phyloP scores from a whole-genome alignment of 2,888 invertebrate genomes.

The Leptinotarsa haldemani region DNA sequence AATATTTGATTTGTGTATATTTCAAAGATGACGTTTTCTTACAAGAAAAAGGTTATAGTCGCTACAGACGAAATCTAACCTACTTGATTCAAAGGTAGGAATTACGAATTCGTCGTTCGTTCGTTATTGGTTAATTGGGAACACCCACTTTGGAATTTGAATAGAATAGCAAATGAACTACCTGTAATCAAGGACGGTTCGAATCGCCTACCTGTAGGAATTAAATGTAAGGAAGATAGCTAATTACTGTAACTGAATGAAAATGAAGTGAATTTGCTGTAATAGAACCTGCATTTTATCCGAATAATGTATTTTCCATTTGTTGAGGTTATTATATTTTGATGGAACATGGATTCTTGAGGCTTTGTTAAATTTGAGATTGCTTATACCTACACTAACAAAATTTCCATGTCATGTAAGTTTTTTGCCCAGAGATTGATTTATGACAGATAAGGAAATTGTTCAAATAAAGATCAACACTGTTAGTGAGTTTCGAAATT shows the following conservation, averaged over 20 bases:
- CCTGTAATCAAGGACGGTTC: slow-evolving; percentile 53
- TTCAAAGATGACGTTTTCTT: slow-evolving; percentile 36
- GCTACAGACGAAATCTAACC: slow-evolving; percentile 25
- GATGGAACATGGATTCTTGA: background rate
- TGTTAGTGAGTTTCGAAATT: too few relatives aligned
- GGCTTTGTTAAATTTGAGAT: too few relatives aligned
- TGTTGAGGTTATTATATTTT: background rate
- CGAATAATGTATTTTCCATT: background rate
- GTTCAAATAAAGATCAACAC: too few relatives aligned
- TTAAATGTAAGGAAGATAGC: slow-evolving; percentile 35
- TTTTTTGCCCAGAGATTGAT: too few relatives aligned
- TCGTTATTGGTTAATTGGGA: slow-evolving; percentile 12
- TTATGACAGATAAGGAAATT: too few relatives aligned
- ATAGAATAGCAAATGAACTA: slow-evolving; percentile 38
- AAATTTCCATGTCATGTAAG: too few relatives aligned
- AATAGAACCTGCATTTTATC: background rate
- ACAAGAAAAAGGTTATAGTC: slow-evolving; percentile 35
- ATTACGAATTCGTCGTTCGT: background rate
- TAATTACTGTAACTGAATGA: slow-evolving; percentile 18
- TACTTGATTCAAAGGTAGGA: background rate
- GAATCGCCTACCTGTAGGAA: slow-evolving; percentile 54
- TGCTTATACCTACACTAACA: too few relatives aligned
- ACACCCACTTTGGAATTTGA: slow-evolving; percentile 27
- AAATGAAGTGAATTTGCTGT: slow-evolving; percentile 7
- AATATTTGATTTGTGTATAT: slow-evolving; percentile 28